Conservation (phyloP, 2,888 invertebrate species). For the Tetanocera ferruginea region DNA sequence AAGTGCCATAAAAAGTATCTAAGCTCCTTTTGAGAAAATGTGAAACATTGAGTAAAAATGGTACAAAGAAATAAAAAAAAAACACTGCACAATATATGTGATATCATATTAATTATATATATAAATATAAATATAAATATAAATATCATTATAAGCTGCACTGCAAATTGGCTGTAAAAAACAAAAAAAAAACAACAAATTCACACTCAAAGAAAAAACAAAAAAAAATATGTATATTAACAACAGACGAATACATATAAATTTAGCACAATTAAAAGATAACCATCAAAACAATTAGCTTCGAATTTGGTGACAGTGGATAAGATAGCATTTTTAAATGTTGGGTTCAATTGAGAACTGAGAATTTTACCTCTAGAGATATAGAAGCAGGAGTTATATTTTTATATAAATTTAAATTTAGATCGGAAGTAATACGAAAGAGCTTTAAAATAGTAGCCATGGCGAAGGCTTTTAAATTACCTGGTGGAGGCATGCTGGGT, state of each 20-base stretch:
- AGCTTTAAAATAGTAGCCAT: constrained; percentile 36
- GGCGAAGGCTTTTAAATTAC: constrained; percentile 55
- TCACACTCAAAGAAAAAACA: constrained; percentile 41
- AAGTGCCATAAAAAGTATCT: not conserved
- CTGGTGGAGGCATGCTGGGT: constrained; percentile 67
- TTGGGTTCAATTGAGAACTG: constrained; percentile 26
- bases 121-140: no score
- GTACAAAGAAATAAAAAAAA: not conserved
- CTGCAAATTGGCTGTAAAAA: not conserved
- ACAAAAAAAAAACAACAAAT: constrained; percentile 41
- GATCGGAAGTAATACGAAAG: constrained; percentile 39
- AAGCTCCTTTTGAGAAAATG: not conserved
- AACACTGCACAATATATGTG: not conserved
- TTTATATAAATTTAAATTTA: constrained; percentile 47
- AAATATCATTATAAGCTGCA: no score
- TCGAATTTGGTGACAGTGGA: constrained; percentile 1
- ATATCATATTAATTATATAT: no score
- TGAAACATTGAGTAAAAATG: not conserved
- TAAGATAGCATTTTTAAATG: constrained; percentile 5
- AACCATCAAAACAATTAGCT: not conserved
- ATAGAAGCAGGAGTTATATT: constrained; percentile 59
- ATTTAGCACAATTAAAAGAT: not conserved
- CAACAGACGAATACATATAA: no score
- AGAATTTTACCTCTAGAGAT: constrained; percentile 62
- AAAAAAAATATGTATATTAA: constrained; percentile 32